Percentiles rank a stretch among this genome's conserved stretches.
Evolutionary conservation across 2,797 vertebrate species (phyloP).

Genomic region (Neosalanx taihuensis): DNA sequence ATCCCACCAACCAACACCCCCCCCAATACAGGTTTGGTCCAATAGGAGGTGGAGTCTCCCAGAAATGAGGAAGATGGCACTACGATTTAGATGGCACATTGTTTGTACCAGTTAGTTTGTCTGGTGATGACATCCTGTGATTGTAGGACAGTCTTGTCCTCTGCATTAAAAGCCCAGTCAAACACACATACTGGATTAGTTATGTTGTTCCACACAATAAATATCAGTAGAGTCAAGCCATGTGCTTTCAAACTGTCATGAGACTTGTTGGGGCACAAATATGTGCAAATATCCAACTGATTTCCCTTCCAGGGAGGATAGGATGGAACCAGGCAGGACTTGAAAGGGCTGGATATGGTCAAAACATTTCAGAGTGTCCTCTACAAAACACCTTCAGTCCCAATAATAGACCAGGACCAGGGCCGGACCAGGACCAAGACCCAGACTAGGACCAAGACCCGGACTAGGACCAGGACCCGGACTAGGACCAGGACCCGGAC

Average conservation of each 20-base stretch:
- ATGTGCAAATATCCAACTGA: constrained; percentile 21
- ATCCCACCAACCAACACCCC: constrained; percentile 18
- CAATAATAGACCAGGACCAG: background rate
- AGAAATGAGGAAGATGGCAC: constrained; percentile 59
- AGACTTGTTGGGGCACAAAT: constrained; percentile 48
- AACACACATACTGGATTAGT: background rate
- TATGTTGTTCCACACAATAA: constrained; percentile 23
- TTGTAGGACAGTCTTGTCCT: background rate
- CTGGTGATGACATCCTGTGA: background rate
- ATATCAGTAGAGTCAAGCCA: constrained; percentile 60
- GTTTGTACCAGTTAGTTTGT: background rate
- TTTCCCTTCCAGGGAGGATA: background rate
- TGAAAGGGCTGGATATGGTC: too few relatives aligned
- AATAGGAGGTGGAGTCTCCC: constrained; percentile 49
- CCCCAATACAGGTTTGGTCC: constrained; percentile 64
- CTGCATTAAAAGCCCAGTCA: background rate
- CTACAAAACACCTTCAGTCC: too few relatives aligned
- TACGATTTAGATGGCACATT: constrained; percentile 43
- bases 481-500: too few relatives aligned
- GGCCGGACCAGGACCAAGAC: too few relatives aligned
- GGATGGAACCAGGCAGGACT: background rate
- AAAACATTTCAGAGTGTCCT: background rate
- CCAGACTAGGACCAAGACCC: too few relatives aligned
- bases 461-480: too few relatives aligned
- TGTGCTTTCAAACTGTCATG: constrained; percentile 40